Evolutionary conservation across 2,113 vertebrate genomes (phyloP).

Genomic region (Proterorhinus semilunaris): DNA sequence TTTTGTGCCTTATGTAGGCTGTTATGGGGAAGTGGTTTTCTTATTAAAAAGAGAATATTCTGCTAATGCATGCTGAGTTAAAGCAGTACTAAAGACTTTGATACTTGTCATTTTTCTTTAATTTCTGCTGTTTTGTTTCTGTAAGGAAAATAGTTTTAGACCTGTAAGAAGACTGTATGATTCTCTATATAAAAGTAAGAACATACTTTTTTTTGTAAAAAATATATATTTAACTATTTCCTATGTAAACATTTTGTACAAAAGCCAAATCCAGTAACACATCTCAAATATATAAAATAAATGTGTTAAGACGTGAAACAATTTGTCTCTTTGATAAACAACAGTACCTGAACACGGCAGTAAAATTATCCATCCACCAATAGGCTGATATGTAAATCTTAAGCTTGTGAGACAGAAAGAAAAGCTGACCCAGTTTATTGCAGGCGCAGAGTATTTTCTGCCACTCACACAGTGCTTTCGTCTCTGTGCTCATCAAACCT

Average conservation of each 20-base stretch:
- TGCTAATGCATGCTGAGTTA: conserved; percentile 12
- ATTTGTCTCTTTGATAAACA: neutral
- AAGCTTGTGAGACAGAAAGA: neutral
- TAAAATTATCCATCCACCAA: neutral
- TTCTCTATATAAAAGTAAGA: neutral
- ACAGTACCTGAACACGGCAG: neutral
- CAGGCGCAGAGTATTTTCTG: conserved; percentile 60
- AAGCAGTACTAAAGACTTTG: neutral
- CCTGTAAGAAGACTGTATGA: neutral
- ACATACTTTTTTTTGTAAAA: conserved; percentile 33
- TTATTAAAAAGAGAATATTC: conserved; percentile 14
- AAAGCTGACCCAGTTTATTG: conserved; percentile 26
- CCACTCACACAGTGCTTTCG: conserved; percentile 31
- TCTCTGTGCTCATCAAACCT: conserved; percentile 57
- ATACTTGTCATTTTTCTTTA: neutral
- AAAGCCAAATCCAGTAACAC: conserved; percentile 27
- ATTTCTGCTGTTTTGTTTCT: neutral
- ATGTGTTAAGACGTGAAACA: neutral
- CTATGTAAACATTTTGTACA: conserved; percentile 24
- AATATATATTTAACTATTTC: conserved; percentile 16
- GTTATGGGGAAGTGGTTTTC: conserved; percentile 36
- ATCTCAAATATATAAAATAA: conserved; percentile 30
- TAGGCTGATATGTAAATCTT: neutral
- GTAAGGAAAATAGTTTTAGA: neutral
- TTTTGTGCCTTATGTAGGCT: conserved; percentile 63